Base-by-base conservation (phyloP, 2,797 vertebrate genomes). In the Ctenopoma multispine region DNA sequence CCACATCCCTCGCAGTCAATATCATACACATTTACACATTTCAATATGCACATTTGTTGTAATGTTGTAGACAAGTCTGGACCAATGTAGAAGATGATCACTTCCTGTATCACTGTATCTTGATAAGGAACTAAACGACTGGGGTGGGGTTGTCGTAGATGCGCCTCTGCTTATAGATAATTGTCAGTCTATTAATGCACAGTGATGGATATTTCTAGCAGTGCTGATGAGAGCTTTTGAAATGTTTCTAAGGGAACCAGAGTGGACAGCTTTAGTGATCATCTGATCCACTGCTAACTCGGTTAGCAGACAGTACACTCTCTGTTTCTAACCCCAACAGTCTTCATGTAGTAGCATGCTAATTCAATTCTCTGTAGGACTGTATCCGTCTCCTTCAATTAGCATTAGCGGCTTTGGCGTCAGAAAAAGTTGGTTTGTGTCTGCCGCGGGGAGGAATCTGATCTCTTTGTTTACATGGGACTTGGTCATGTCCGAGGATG, bases 351-450 rank as follows among this genome's bases (percentile, higher is more conserved):
- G 69, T 23, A 15, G 13, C 77, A 69, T 63, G 59, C 71, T 87
- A 82, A 89, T 77, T 63, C 8, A 17, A 67, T 85, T 77, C 61
- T 63, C 65, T 34, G 62, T 20, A n/a, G 50, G 43, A 81, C 48
- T 40, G 43, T 46, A 61, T 83, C 80, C 58, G 67, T 87, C 69
- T 76, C 56, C 58, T 36, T 68, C 55, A 71, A 65, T 81, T 73
- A 81, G 54, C 12, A 41, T 76, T 18, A 21, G 64, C 67, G 54
- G 68, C 74, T 83, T 64, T 76, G 56, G 72, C 49, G 10, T 76
- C 76, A 66, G 50, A 66, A 56, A 29, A 38, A 50, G 69, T 41
- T 18, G 67, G 5, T 38, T 31, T 0, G 41, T 20, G 48, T 80
- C 12, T 17, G 43, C 20, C 7, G 10, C 3, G 0, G 53, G 7